Evolutionary conservation across 2,888 invertebrate genomes (phyloP), one percentile per base, ranked within the genome.

Genomic region (Clepsis dumicolana): DNA sequence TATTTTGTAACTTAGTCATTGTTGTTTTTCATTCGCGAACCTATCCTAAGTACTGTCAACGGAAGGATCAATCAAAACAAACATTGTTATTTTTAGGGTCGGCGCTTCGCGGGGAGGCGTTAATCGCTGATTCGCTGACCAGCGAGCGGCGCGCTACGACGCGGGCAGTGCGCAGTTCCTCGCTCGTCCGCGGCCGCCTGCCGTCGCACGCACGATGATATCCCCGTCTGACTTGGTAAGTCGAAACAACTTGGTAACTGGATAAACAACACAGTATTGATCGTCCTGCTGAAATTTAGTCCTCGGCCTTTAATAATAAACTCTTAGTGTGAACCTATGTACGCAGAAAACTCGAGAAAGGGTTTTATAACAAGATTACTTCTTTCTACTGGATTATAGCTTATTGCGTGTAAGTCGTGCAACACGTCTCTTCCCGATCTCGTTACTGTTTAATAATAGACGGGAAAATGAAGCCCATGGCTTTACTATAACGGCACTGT

Each of bases 91-190:
- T 74, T 76, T 72, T 75, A 70, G 72, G 65, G 62, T 62, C 52
- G 65, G 65, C 61, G 69, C 63, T 70, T 73, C 66, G 75, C 72
- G 72, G 73, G 70, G 71, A 73, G 70, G 71, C 67, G 70, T n/a
- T n/a, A 72, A 66, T 71, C 66, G 70, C 61, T 70, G 66, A 57
- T 65, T n/a, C 61, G 66, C 35, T 48, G 48, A 35, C 29, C 44
- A 54, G 66, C 54, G 32, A 35, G 54, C 63, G 61, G 48, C 21
- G 32, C 59, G 25, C 56, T 62, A 38, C 29, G 66, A 48, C 50
- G 57, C 54, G 53, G 29, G 56, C 72, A 65, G 75, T 78, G 78
- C 75, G 76, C 75, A 78, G 72, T 76, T 80, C 70, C 65, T 69
- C 10, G 41, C 25, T 59, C 25, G 12, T 41, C 27, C 41, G 7